Conservation (phyloP, 2,797 vertebrate species). For the Acipenser transmontanus region DNA sequence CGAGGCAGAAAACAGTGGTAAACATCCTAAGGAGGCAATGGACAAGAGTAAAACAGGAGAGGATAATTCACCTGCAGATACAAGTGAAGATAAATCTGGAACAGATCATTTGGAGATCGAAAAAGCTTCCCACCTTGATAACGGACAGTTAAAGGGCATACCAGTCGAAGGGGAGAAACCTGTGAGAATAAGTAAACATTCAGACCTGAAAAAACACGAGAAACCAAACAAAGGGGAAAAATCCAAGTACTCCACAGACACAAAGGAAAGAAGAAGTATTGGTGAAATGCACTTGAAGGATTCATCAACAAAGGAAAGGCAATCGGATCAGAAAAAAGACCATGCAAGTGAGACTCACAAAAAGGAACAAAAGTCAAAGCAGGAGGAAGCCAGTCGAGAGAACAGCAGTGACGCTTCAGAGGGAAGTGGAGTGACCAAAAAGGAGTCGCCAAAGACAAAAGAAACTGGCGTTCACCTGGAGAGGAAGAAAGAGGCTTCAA, state of each 20-base stretch:
- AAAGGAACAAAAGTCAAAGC: slow-evolving; percentile 2
- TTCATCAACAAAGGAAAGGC: not conserved
- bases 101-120: not conserved
- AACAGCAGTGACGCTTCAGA: not conserved
- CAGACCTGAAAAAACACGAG: not conserved
- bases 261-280: not conserved
- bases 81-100: slow-evolving; percentile 11
- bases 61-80: slow-evolving; percentile 4
- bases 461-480: not conserved
- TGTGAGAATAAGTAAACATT: not conserved
- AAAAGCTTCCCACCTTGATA: slow-evolving; percentile 8
- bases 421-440: slow-evolving; percentile 6
- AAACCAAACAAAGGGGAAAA: not conserved
- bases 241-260: not conserved
- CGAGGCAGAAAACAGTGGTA: slow-evolving; percentile 16
- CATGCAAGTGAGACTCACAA: not conserved
- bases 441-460: slow-evolving; percentile 8
- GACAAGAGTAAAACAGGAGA: not conserved
- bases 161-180: not conserved
- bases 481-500: not conserved
- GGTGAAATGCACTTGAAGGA: not conserved
- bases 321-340: not conserved
- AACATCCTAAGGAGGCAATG: slow-evolving; percentile 17
- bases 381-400: not conserved
- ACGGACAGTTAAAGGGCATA: not conserved